A percentile compares a stretch with the other conserved stretches of the same genome.
These are phyloP conservation scores for Sylvia borin DNA, from an alignment of 2,797 vertebrate genomes.

Conservation along the genomic window DNA sequence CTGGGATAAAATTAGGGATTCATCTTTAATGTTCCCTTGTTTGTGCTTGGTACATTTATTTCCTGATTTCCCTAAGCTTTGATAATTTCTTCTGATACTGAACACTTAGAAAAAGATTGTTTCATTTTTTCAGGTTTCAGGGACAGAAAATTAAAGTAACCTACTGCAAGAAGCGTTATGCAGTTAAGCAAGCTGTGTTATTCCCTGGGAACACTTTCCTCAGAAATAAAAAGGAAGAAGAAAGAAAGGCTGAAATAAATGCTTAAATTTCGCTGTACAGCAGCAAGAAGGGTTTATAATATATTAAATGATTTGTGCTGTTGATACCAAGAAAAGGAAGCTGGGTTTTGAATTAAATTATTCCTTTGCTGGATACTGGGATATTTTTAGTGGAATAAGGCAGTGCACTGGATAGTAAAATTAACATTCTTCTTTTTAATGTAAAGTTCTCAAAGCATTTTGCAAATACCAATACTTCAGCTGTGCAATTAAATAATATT, in stretches of 20 bases:
- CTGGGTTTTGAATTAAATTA: neutral
- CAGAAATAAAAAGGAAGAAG: neutral
- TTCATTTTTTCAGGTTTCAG: neutral
- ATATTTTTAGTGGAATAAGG: neutral
- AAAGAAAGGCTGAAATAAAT: neutral
- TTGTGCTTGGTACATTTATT: neutral
- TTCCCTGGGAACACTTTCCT: neutral
- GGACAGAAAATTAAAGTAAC: constrained; percentile 1
- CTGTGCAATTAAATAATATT: neutral
- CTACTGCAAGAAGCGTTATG: neutral
- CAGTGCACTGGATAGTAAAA: neutral
- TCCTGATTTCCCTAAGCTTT: neutral
- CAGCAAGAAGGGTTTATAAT: constrained; percentile 14
- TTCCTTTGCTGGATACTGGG: neutral
- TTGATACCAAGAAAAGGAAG: neutral
- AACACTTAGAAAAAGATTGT: neutral
- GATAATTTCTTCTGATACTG: neutral
- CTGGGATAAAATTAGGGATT: neutral
- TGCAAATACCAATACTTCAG: neutral
- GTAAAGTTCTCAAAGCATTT: neutral
- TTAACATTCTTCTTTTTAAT: neutral
- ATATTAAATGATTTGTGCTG: neutral
- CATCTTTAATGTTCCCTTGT: neutral
- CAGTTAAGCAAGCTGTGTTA: neutral
- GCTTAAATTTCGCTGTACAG: constrained; percentile 4